Percentiles rank a stretch among this genome's conserved stretches.
Conservation (phyloP, 1,140 invertebrate species). For the Bombus cullumanus region DNA sequence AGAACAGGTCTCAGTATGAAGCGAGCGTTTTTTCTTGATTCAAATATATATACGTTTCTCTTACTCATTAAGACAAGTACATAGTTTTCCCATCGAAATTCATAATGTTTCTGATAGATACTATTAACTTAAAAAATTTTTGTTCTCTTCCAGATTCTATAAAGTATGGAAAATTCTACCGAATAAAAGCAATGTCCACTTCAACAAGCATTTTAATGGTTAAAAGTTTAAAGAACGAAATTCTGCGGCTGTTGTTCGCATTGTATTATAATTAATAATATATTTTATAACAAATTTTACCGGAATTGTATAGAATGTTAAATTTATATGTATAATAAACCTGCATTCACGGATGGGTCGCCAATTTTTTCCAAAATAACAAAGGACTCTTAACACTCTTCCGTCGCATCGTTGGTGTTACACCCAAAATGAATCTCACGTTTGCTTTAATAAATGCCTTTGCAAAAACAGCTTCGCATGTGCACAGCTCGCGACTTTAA, state of each 20-base stretch:
- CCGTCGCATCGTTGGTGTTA: not conserved
- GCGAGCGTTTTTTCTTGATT: not conserved
- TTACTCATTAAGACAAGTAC: too few relatives aligned
- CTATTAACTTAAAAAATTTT: too few relatives aligned
- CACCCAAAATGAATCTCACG: conserved; percentile 1
- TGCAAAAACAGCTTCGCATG: not conserved
- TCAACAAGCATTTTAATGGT: too few relatives aligned
- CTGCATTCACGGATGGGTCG: not conserved
- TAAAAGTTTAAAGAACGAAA: too few relatives aligned
- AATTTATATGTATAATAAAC: too few relatives aligned
- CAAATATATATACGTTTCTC: too few relatives aligned
- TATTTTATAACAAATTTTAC: not conserved
- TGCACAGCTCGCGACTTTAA: conserved; percentile 11
- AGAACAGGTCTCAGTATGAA: not conserved
- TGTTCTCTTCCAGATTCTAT: too few relatives aligned
- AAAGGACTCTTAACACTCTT: not conserved
- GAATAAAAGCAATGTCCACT: too few relatives aligned
- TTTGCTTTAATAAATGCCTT: conserved; percentile 30
- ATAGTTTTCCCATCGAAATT: not conserved
- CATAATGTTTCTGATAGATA: too few relatives aligned
- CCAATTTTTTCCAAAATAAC: not conserved
- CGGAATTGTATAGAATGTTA: not conserved
- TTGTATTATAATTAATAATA: not conserved
- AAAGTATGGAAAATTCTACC: too few relatives aligned
- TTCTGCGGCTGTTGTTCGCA: too few relatives aligned